These are phyloP conservation scores for Morphnarchus princeps DNA, from an alignment of 2,113 vertebrate genomes.

Conservation along the genomic window DNA sequence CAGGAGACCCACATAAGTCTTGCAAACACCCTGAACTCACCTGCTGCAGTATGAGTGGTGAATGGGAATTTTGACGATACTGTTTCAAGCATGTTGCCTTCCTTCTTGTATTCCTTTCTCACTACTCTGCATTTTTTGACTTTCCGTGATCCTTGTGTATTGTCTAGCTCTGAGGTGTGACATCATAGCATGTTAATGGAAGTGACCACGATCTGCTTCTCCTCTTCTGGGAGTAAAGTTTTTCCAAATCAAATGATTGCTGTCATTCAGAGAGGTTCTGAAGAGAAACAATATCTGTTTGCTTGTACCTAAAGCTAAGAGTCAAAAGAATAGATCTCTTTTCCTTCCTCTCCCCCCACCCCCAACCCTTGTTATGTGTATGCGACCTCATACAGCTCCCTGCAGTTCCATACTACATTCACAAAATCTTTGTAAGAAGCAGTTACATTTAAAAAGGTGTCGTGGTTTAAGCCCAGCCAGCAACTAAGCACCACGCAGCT, in stretches of 20 bases:
- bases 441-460: not conserved
- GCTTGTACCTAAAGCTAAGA: not conserved
- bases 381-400: not conserved
- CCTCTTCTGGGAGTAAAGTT: not conserved
- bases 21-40: not conserved
- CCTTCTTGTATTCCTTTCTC: not conserved
- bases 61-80: not conserved
- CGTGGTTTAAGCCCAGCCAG: no score
- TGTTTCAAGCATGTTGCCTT: not conserved
- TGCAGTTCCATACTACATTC: not conserved
- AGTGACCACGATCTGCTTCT: not conserved
- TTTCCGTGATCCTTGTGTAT: not conserved
- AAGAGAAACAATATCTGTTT: not conserved
- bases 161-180: not conserved
- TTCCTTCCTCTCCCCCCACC: accelerated
- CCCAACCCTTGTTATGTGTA: no score
- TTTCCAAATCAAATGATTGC: not conserved
- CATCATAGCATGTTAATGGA: not conserved
- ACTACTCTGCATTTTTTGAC: not conserved
- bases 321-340: not conserved
- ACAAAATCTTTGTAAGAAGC: not conserved
- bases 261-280: not conserved
- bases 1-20: not conserved
- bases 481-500: no score
- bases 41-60: not conserved